These are phyloP conservation scores for Centropyge bicolor DNA, from an alignment of 2,797 vertebrate species.

Conservation along the genomic window DNA sequence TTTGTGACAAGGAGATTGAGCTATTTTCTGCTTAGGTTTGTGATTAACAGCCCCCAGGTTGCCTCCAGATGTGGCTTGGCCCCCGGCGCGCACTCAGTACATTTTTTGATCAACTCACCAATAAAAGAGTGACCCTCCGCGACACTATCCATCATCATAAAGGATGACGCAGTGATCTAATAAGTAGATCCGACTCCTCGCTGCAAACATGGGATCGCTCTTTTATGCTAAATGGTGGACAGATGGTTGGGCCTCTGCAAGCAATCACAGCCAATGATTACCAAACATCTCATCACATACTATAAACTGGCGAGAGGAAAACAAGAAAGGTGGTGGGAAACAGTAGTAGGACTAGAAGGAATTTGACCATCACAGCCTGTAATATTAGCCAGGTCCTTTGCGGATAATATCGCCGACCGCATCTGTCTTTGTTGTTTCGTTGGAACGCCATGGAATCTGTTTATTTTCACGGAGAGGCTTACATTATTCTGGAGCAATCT, in stretches of 20 bases:
- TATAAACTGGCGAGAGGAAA: slow-evolving; percentile 60
- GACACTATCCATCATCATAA: slow-evolving; percentile 72
- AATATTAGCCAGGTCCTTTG: slow-evolving; percentile 44
- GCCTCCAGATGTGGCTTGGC: slow-evolving; percentile 78
- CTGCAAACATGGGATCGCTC: slow-evolving; percentile 67
- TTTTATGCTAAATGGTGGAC: slow-evolving; percentile 74
- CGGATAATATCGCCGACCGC: slow-evolving; percentile 22
- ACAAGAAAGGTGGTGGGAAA: slow-evolving; percentile 62
- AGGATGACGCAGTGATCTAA: slow-evolving; percentile 65
- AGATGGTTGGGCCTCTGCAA: slow-evolving; percentile 67
- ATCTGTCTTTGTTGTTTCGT: slow-evolving; percentile 52
- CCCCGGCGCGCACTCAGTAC: slow-evolving; percentile 30
- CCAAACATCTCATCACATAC: slow-evolving; percentile 60
- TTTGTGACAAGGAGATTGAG: slow-evolving; percentile 70
- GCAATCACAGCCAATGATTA: slow-evolving; percentile 66
- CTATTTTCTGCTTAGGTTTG: slow-evolving; percentile 76
- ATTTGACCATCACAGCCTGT: slow-evolving; percentile 29
- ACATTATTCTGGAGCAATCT: slow-evolving; percentile 57
- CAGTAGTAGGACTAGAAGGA: slow-evolving; percentile 53
- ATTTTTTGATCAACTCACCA: slow-evolving; percentile 67
- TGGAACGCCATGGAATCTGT: slow-evolving; percentile 50
- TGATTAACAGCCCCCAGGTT: slow-evolving; percentile 78
- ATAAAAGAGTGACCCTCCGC: slow-evolving; percentile 59
- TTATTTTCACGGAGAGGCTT: slow-evolving; percentile 59
- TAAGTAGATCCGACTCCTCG: slow-evolving; percentile 68